These are phyloP conservation scores for Leptinotarsa defecta DNA, from an alignment of 1,140 invertebrate genomes.

Conservation along the genomic window DNA sequence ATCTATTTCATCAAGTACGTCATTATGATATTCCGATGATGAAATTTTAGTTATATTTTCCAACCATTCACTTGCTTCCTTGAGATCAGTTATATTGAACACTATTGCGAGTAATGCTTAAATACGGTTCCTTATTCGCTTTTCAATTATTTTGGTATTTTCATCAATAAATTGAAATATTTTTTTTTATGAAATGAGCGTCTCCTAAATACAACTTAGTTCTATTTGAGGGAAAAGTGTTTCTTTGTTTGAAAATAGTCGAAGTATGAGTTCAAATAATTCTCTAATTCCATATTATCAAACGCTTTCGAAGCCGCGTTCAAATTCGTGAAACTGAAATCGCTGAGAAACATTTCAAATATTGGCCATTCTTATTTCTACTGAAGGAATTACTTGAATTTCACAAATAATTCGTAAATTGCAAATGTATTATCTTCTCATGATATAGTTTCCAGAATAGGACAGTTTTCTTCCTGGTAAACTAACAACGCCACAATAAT, in stretches of 20 bases:
- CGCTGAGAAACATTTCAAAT: not conserved
- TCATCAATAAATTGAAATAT: not conserved
- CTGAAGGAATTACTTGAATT: not conserved
- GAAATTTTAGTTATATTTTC: no score
- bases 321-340: not conserved
- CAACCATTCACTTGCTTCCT: no score
- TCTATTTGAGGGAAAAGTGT: not conserved
- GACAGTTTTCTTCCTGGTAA: not conserved
- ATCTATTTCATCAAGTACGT: no score
- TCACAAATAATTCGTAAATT: not conserved
- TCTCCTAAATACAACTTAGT: not conserved
- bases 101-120: not conserved
- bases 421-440: not conserved
- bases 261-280: not conserved
- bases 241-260: not conserved
- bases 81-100: not conserved
- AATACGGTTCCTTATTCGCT: not conserved
- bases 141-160: not conserved
- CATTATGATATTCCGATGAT: no score
- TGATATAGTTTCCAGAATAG: not conserved
- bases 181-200: not conserved
- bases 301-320: not conserved
- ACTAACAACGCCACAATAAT: not conserved
- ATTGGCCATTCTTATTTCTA: not conserved
- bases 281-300: not conserved